Base-by-base conservation (phyloP, 1,140 invertebrate species). In the Neocloeon triangulifer region DNA sequence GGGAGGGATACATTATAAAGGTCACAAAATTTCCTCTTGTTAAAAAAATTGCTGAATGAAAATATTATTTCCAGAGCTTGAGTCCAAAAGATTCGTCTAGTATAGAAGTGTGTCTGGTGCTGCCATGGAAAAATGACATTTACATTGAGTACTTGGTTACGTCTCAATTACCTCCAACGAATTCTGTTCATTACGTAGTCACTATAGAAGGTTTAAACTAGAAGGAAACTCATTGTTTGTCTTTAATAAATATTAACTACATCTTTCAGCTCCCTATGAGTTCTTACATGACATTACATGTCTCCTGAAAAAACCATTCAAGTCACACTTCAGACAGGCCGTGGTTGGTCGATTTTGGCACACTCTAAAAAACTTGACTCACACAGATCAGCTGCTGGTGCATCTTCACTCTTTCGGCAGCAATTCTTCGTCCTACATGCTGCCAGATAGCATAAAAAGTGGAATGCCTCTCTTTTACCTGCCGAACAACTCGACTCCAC, bases 241-340 rank as follows among this genome's bases (percentile, higher is more conserved):
- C n/a, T n/a, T n/a, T n/a, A n/a, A n/a, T n/a, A n/a, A n/a, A n/a
- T 15, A 13, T 16, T 22, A 30, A 6, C 12, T 38, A 33, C 14
- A 13, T 29, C 28, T 52, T 49, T 37, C 49, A 65, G 73, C 70
- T 3, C 68, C 71, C 2, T 79, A 82, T 45, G 75, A 80, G 44
- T 80, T 81, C 55, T 51, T 81, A 12, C 73, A 79, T 45, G 77
- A 82, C 43, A 68, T 79, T 13, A 76, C 70, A 2, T 77, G 72
- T 47, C 48, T 66, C 16, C 62, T 61, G 16, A 73, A 73, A 39
- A 70, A 71, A 39, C 62, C 63, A 23, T 56, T 71, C 12, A 64
- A 65, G 40, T 78, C 73, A n/a, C 55, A 60, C 15, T 74, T 70
- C 45, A 53, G 75, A 25, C 63, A 69, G 39, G 62, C 63, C 13